Evolutionary conservation across 2,888 invertebrate genomes (phyloP), one percentile per base, ranked within the genome.

Genomic region (Lepidonotus clava): DNA sequence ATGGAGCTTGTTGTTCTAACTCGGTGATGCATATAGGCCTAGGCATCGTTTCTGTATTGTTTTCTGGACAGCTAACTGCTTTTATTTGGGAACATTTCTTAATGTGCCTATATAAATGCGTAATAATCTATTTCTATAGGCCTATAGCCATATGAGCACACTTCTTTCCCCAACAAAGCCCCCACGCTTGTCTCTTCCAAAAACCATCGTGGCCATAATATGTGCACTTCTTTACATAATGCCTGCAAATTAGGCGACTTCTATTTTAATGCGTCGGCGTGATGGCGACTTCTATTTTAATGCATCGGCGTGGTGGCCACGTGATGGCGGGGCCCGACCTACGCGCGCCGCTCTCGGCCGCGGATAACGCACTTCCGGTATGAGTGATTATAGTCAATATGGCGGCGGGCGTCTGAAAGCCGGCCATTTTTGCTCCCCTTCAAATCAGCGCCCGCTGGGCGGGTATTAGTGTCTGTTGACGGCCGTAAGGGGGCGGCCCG

Each of bases 361-460:
- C 21, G 71, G 71, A 18, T 18, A 38, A 18, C 38, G 38, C 71
- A 71, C 71, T 71, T 38, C 38, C 36, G 34, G 36, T 36, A 2
- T 36, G 71, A 34, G 71, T 38, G 36, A 71, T 71, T 71, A 71
- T 38, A 11, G 14, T 38, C 71, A 71, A 71, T 36, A 71, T 71
- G 71, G 71, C 34, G 36, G 71, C 36, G 36, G 6, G 5, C 11
- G 71, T 21, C 71, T 34, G 71, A 71, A 71, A 71, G 71, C 71
- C 71, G 38, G 34, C 71, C 38, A 71, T 71, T 71, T 71, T 38
- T 71, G 38, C 36, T 2, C 61, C 28, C 24, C 61, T n/a, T 46
- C 46, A 18, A 46, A 46, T 8, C 46, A 8, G 8, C 46, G 8
- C 46, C 46, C 46, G 8, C 46, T 46, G 46, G 46, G 8, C 46